Evolutionary conservation across 2,113 vertebrate genomes (phyloP).

Genomic region (Vicugna pacos): DNA sequence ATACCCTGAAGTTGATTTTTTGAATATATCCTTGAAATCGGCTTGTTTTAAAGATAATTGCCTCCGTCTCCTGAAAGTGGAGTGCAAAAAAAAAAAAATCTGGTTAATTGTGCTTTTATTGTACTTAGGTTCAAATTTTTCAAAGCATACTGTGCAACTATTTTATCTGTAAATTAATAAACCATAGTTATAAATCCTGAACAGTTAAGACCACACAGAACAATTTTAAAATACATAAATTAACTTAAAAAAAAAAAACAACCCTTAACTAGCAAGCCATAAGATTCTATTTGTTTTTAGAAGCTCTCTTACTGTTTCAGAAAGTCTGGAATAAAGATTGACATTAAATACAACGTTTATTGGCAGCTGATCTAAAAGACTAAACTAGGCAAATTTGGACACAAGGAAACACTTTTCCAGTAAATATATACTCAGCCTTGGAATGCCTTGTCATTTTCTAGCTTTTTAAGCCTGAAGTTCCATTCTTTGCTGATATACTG

Average conservation of each 20-base stretch:
- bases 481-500: constrained; percentile 73
- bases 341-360: constrained; percentile 60
- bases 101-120: constrained; percentile 73
- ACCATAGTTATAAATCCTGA: constrained; percentile 40
- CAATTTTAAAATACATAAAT: constrained; percentile 47
- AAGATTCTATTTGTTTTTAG: constrained; percentile 62
- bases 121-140: constrained; percentile 52
- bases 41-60: constrained; percentile 83
- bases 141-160: constrained; percentile 57
- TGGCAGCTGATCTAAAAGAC: constrained; percentile 61
- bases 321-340: constrained; percentile 60
- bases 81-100: constrained; percentile 75
- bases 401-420: constrained; percentile 64
- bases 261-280: constrained; percentile 33
- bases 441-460: constrained; percentile 71
- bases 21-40: constrained; percentile 82
- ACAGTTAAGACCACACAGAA: constrained; percentile 47
- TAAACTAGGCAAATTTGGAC: constrained; percentile 51
- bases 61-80: constrained; percentile 82
- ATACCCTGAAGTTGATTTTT: constrained; percentile 82
- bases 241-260: constrained; percentile 13
- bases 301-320: constrained; percentile 65
- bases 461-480: constrained; percentile 71
- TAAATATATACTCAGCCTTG: constrained; percentile 43
- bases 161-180: constrained; percentile 57